phyloP scores from a whole-genome alignment of 2,888 invertebrate species.

The Athalia rosae region DNA sequence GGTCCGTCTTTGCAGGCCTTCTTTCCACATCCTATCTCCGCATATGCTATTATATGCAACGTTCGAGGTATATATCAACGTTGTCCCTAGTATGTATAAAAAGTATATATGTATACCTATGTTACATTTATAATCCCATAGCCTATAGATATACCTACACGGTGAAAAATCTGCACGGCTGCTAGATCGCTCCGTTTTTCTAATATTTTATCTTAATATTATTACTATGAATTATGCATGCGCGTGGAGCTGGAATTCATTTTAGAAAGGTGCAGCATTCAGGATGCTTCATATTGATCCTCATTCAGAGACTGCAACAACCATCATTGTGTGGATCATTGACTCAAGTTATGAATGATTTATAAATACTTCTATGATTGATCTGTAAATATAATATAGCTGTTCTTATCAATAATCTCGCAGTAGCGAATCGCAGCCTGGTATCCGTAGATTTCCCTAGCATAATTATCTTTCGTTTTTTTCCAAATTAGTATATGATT shows the following conservation, averaged over 20 bases:
- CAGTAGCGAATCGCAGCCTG: too few relatives aligned
- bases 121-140: background rate
- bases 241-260: background rate
- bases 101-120: background rate
- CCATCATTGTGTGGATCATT: too few relatives aligned
- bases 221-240: background rate
- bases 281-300: background rate
- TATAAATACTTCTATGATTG: too few relatives aligned
- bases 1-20: conserved; percentile 33
- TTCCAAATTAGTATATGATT: too few relatives aligned
- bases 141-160: background rate
- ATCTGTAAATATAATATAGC: too few relatives aligned
- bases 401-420: too few relatives aligned
- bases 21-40: background rate
- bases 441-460: too few relatives aligned
- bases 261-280: background rate
- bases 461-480: too few relatives aligned
- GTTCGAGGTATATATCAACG: background rate
- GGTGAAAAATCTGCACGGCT: background rate
- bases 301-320: background rate
- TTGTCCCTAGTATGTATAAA: background rate
- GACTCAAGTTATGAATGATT: too few relatives aligned
- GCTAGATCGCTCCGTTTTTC: too few relatives aligned
- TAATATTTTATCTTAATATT: too few relatives aligned
- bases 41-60: conserved; percentile 8